A percentile compares a stretch with the other conserved stretches of the same genome.
Evolutionary conservation across 2,797 vertebrate genomes (phyloP).

Genomic region (Scyliorhinus canicula): DNA sequence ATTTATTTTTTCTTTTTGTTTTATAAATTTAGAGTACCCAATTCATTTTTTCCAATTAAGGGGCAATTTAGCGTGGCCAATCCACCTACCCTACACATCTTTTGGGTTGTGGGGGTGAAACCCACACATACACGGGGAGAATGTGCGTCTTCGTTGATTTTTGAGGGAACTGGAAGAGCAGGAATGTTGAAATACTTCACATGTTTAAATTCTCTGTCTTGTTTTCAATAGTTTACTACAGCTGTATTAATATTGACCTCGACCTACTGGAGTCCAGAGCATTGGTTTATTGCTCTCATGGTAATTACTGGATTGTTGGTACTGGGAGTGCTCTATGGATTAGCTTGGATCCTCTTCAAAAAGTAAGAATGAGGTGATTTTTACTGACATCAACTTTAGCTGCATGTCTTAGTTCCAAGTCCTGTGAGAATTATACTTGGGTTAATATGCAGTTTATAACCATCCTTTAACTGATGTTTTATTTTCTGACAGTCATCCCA

Average conservation of each 20-base stretch:
- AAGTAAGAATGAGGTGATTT: slow-evolving; percentile 41
- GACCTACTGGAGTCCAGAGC: slow-evolving; percentile 41
- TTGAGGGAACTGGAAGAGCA: no score
- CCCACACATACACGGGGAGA: no score
- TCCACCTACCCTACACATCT: no score
- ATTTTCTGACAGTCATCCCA: slow-evolving; percentile 40
- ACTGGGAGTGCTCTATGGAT: slow-evolving; percentile 38
- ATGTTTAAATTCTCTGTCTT: slow-evolving; percentile 7
- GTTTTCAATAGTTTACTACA: slow-evolving; percentile 41
- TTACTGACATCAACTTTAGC: slow-evolving; percentile 5
- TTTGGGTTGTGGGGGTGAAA: no score
- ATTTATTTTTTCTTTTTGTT: no score
- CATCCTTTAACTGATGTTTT: neutral
- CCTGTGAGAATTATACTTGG: neutral
- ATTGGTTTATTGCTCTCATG: slow-evolving; percentile 42
- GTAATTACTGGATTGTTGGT: slow-evolving; percentile 41
- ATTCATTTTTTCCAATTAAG: no score
- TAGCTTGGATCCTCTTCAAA: slow-evolving; percentile 42
- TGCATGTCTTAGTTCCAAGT: neutral
- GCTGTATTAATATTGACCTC: slow-evolving; percentile 43
- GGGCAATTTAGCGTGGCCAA: no score
- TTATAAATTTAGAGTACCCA: no score
- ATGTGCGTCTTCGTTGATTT: neutral
- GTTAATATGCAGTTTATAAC: neutral
- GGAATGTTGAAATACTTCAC: neutral